phyloP scores from a whole-genome alignment of 2,888 invertebrate genomes.

The Exocentrus adspersus region DNA sequence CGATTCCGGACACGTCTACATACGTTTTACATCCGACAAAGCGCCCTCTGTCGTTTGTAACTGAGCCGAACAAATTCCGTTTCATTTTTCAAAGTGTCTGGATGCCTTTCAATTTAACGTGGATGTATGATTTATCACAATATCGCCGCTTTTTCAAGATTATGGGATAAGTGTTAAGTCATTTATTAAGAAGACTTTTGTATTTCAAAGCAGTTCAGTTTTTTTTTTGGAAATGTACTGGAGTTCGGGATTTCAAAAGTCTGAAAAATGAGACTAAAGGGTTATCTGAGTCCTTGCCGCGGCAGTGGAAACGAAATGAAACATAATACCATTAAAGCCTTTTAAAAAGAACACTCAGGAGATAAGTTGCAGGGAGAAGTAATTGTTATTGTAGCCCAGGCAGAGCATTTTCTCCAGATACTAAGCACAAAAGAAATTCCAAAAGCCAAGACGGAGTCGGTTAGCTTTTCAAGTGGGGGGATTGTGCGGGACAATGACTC shows the following conservation, averaged over 20 bases:
- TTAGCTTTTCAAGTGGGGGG: not conserved
- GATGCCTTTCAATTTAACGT: too few species aligned
- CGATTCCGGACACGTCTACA: conserved; percentile 3
- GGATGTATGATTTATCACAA: too few species aligned
- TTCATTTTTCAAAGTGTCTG: not conserved
- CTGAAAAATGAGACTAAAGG: not conserved
- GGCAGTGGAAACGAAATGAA: not conserved
- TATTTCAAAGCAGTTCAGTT: too few species aligned
- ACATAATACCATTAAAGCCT: not conserved
- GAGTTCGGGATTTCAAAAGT: too few species aligned
- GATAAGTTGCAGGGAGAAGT: not conserved
- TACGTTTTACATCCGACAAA: not conserved
- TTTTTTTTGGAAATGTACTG: too few species aligned
- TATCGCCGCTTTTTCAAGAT: too few species aligned
- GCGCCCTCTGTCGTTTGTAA: not conserved
- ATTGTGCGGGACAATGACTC: not conserved
- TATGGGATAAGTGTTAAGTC: too few species aligned
- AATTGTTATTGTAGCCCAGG: not conserved
- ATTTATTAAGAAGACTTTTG: too few species aligned
- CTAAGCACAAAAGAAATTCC: not conserved
- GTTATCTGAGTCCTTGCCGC: not conserved
- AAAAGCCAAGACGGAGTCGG: not conserved
- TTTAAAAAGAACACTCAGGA: not conserved
- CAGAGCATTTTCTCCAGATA: not conserved
- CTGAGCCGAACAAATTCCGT: not conserved